A percentile compares a stretch with the other conserved stretches of the same genome.
phyloP scores from a whole-genome alignment of 1,140 invertebrate species.

The Ceratina calcarata region DNA sequence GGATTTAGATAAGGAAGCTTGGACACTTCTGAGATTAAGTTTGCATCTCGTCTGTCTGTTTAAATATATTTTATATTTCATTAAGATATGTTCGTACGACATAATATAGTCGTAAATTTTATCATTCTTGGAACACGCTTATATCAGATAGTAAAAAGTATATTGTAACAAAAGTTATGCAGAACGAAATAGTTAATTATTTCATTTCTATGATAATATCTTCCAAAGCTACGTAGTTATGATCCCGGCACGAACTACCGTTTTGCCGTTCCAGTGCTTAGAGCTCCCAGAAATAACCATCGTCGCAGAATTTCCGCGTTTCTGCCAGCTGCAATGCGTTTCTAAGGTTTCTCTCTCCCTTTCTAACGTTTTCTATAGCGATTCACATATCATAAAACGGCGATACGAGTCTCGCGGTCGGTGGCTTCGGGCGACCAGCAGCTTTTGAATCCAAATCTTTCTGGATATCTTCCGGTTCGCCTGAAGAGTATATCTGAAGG shows the following conservation, averaged over 20 bases:
- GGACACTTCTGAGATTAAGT: no score
- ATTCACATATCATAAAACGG: background rate
- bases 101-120: no score
- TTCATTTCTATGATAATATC: conserved; percentile 2
- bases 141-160: no score
- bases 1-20: no score
- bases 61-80: no score
- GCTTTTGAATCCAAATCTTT: conserved; percentile 11
- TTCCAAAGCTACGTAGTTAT: background rate
- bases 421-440: no score
- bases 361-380: background rate
- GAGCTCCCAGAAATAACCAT: background rate
- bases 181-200: background rate
- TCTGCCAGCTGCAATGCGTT: background rate
- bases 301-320: conserved; percentile 11
- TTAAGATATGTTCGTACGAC: no score
- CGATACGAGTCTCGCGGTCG: background rate
- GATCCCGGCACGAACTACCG: background rate
- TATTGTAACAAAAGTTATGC: no score
- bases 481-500: background rate
- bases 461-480: background rate
- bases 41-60: no score
- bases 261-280: background rate
- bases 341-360: background rate
- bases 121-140: no score